phyloP scores from a whole-genome alignment of 1,140 invertebrate genomes.

The Drosophila eugracilis region DNA sequence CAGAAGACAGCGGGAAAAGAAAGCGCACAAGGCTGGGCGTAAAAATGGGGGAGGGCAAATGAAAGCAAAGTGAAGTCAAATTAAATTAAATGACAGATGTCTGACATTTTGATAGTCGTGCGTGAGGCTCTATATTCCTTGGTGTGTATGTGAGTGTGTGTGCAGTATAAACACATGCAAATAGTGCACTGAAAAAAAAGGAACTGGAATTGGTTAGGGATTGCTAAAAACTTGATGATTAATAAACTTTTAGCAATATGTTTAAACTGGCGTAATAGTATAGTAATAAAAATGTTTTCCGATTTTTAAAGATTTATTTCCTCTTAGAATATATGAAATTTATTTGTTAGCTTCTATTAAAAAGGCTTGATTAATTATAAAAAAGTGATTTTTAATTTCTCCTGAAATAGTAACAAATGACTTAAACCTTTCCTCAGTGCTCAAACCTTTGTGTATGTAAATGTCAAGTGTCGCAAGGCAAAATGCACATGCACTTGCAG shows the following conservation, averaged over 20 bases:
- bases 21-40: conserved; percentile 16
- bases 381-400: no score
- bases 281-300: no score
- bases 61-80: conserved; percentile 82
- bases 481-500: conserved; percentile 64
- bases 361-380: no score
- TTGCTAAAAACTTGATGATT: no score
- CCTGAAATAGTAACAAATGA: no score
- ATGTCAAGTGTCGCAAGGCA: conserved; percentile 51
- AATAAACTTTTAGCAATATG: no score
- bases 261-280: no score
- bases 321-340: no score
- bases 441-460: conserved; percentile 12
- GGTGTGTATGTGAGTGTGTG: conserved; percentile 5
- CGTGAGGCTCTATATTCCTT: conserved; percentile 39
- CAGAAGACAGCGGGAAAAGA: conserved; percentile 10
- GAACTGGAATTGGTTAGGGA: no score
- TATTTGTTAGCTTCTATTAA: no score
- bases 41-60: conserved; percentile 54
- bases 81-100: conserved; percentile 84
- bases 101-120: conserved; percentile 80
- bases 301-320: no score
- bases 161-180: conserved; percentile 66
- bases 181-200: conserved; percentile 32
- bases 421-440: conserved; percentile 3